Conservation (phyloP, 1,140 invertebrate genomes). For the Ceratina japonica region DNA sequence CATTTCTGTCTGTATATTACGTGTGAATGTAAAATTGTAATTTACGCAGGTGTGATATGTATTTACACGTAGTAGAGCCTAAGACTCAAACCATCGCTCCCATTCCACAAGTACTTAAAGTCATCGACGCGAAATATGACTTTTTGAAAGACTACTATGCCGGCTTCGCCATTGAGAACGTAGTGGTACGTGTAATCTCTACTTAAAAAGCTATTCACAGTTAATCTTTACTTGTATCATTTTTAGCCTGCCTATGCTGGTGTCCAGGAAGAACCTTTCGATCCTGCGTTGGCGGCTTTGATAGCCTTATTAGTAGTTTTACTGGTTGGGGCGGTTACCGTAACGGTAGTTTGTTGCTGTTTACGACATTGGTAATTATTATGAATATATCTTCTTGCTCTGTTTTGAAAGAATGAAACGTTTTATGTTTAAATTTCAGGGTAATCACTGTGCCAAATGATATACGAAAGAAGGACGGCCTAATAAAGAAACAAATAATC, state of each 20-base stretch:
- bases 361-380: conserved; percentile 88
- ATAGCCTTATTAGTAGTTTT: conserved; percentile 92
- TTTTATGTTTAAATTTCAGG: conserved; percentile 72
- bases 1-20: no score
- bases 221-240: neutral
- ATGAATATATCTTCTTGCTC: neutral
- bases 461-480: conserved; percentile 86
- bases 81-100: conserved; percentile 87
- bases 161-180: conserved; percentile 91
- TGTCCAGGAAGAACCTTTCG: conserved; percentile 86
- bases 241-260: conserved; percentile 79
- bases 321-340: conserved; percentile 91
- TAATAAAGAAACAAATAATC: conserved; percentile 90
- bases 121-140: conserved; percentile 92
- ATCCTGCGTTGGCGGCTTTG: conserved; percentile 90
- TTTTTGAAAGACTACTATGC: conserved; percentile 88
- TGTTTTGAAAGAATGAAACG: neutral
- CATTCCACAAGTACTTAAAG: conserved; percentile 89
- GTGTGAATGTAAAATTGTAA: conserved; percentile 18
- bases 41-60: conserved; percentile 90
- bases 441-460: conserved; percentile 84
- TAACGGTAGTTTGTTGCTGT: conserved; percentile 93
- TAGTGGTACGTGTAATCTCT: conserved; percentile 80
- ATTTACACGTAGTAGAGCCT: conserved; percentile 90
- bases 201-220: neutral